A percentile compares a stretch with the other conserved stretches of the same genome.
These are phyloP conservation scores for Neostethus bicornis DNA, from an alignment of 2,797 vertebrate genomes.

Conservation along the genomic window DNA sequence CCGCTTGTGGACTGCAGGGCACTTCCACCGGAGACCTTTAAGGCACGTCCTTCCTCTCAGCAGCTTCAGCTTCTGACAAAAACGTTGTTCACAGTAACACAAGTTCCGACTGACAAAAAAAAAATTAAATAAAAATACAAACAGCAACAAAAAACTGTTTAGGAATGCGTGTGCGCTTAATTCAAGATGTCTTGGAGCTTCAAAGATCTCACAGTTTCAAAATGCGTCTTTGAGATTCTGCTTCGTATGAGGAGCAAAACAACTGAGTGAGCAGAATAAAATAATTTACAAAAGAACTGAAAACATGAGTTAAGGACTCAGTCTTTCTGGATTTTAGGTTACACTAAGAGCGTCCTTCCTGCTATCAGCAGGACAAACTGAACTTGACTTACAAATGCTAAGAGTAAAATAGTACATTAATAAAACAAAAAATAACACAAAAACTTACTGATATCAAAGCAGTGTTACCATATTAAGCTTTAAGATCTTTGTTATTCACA, in stretches of 20 bases:
- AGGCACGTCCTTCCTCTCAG: conserved; percentile 75
- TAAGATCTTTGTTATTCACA: conserved; percentile 78
- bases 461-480: conserved; percentile 70
- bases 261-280: conserved; percentile 56
- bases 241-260: conserved; percentile 56
- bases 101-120: conserved; percentile 58
- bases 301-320: conserved; percentile 53
- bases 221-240: conserved; percentile 46
- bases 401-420: conserved; percentile 68
- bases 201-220: conserved; percentile 49
- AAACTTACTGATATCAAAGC: conserved; percentile 64
- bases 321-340: conserved; percentile 67
- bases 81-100: conserved; percentile 69
- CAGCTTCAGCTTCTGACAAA: conserved; percentile 53
- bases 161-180: conserved; percentile 39
- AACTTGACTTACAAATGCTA: conserved; percentile 59
- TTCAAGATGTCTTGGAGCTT: conserved; percentile 53
- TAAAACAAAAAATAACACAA: conserved; percentile 56
- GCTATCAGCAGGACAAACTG: conserved; percentile 51
- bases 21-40: conserved; percentile 75
- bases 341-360: conserved; percentile 57
- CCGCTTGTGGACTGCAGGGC: conserved; percentile 55
- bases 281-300: conserved; percentile 54
- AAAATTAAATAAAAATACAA: not conserved
- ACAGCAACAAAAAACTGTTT: not conserved